Percentiles rank a stretch among this genome's conserved stretches.
Evolutionary conservation across 2,113 vertebrate species (phyloP).

Genomic region (Gymnocephalus cernua): DNA sequence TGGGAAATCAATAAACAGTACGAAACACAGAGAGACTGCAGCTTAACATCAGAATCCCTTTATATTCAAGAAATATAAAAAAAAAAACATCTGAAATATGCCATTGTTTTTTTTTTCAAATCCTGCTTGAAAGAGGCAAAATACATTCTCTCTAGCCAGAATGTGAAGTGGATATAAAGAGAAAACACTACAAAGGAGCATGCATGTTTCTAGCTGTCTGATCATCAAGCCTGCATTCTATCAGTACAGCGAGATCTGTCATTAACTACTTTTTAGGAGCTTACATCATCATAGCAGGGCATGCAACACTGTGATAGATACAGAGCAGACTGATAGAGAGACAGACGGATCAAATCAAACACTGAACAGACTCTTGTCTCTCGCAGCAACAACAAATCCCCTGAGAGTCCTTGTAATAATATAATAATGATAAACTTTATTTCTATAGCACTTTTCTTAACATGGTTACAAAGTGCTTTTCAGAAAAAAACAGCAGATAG

Average conservation of each 20-base stretch:
- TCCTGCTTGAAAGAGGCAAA: background rate
- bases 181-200: slow-evolving; percentile 7
- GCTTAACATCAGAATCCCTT: background rate
- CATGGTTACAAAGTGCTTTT: no score
- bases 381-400: slow-evolving; percentile 8
- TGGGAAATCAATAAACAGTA: background rate
- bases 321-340: slow-evolving; percentile 21
- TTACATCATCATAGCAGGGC: slow-evolving; percentile 43
- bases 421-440: no score
- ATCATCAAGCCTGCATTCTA: slow-evolving; percentile 34
- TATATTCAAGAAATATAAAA: background rate
- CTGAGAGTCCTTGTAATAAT: background rate
- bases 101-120: background rate
- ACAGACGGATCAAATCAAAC: slow-evolving; percentile 6
- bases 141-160: background rate
- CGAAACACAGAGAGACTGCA: background rate
- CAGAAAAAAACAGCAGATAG: no score
- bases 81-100: background rate
- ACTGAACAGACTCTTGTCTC: slow-evolving; percentile 30
- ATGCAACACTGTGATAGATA: slow-evolving; percentile 32
- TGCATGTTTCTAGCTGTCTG: slow-evolving; percentile 9
- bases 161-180: slow-evolving; percentile 1
- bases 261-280: slow-evolving; percentile 23
- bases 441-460: no score
- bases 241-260: slow-evolving; percentile 32